A percentile compares a stretch with the other conserved stretches of the same genome.
Evolutionary conservation across 2,113 vertebrate genomes (phyloP).

Genomic region (Percina caprodes): DNA sequence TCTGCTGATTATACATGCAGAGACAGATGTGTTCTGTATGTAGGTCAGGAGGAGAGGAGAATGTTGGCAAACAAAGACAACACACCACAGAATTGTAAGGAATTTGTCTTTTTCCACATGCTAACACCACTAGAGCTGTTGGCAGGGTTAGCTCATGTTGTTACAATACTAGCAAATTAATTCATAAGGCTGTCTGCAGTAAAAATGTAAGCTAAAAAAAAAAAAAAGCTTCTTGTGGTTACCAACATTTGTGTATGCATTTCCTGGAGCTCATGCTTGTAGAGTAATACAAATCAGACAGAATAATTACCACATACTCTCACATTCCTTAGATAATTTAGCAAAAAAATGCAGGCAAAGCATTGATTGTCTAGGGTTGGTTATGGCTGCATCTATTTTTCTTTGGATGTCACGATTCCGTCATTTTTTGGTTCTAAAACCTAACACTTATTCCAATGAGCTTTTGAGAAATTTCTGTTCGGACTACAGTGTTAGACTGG

Average conservation of each 20-base stretch:
- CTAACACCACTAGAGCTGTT: neutral
- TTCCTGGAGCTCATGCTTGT: neutral
- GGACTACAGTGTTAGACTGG: neutral
- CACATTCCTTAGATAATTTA: neutral
- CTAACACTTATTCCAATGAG: neutral
- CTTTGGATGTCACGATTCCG: neutral
- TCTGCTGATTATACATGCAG: slow-evolving; percentile 9
- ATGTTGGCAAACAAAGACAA: slow-evolving; percentile 25
- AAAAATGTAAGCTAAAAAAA: neutral
- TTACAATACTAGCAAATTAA: neutral
- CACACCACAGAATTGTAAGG: slow-evolving; percentile 7
- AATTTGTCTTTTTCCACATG: slow-evolving; percentile 5
- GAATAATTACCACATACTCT: neutral
- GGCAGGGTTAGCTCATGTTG: neutral
- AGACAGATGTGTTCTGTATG: slow-evolving; percentile 50
- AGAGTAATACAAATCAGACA: neutral
- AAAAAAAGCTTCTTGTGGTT: neutral
- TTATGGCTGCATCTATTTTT: neutral
- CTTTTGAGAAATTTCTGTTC: neutral
- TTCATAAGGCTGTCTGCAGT: neutral
- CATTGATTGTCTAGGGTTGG: neutral
- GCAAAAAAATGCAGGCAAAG: neutral
- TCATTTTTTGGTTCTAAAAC: neutral
- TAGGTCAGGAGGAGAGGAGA: slow-evolving; percentile 50
- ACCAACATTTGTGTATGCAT: neutral